These are phyloP conservation scores for Zootoca vivipara DNA, from an alignment of 2,113 vertebrate genomes.

Conservation along the genomic window DNA sequence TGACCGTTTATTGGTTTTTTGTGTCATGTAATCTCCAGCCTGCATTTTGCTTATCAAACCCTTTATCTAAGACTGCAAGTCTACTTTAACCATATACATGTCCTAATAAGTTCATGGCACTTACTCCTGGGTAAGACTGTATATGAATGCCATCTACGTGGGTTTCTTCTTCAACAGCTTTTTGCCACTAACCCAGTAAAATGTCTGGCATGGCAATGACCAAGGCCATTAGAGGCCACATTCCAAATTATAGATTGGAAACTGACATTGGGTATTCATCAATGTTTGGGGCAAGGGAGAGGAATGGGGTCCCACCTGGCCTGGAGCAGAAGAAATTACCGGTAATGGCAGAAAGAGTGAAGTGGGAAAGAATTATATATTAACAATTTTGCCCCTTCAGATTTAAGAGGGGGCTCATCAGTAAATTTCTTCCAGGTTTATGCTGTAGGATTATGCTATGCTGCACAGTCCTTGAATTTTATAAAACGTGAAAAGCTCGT, in stretches of 20 bases:
- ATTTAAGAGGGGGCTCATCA: not conserved
- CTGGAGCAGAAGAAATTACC: not conserved
- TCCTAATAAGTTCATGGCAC: too few species aligned
- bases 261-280: not conserved
- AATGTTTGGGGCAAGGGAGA: not conserved
- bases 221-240: not conserved
- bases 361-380: not conserved
- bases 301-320: not conserved
- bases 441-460: not conserved
- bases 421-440: not conserved
- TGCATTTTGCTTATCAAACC: conserved; percentile 2
- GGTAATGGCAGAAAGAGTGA: not conserved
- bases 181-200: not conserved
- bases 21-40: not conserved
- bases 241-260: not conserved
- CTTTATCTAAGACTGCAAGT: conserved; percentile 18
- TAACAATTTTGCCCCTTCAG: not conserved
- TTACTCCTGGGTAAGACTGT: too few species aligned
- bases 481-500: not conserved
- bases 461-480: conserved; percentile 17
- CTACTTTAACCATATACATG: not conserved
- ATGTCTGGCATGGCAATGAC: not conserved
- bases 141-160: too few species aligned
- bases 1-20: conserved; percentile 19
- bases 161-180: not conserved